A percentile compares a stretch with the other conserved stretches of the same genome.
Evolutionary conservation across 1,140 invertebrate species (phyloP).

Genomic region (Calycopis cecrops): DNA sequence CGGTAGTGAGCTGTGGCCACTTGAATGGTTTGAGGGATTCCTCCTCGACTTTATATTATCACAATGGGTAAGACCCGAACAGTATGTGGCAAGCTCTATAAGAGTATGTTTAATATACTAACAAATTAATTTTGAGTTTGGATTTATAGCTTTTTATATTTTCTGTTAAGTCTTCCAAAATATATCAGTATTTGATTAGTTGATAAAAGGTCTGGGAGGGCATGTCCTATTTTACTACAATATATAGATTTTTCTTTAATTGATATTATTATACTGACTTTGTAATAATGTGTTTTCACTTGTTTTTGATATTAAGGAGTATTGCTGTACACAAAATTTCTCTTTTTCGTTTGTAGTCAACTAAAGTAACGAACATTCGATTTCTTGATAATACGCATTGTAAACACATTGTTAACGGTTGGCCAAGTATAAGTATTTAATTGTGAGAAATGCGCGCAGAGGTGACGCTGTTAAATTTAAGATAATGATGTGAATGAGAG

Average conservation of each 20-base stretch:
- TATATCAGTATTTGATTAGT: slow-evolving; percentile 46
- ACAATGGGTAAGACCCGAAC: slow-evolving; percentile 5
- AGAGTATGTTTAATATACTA: slow-evolving; percentile 1
- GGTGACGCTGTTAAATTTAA: slow-evolving; percentile 6
- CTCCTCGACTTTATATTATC: neutral
- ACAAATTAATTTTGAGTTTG: slow-evolving; percentile 3
- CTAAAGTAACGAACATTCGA: too few relatives aligned
- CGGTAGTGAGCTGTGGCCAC: too few relatives aligned
- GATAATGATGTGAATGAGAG: slow-evolving; percentile 9
- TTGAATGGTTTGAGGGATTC: too few relatives aligned
- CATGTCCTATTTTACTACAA: slow-evolving; percentile 63
- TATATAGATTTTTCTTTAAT: slow-evolving; percentile 51
- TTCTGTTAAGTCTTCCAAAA: slow-evolving; percentile 64
- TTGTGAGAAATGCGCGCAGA: slow-evolving; percentile 8
- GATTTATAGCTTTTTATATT: slow-evolving; percentile 7
- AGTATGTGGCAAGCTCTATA: neutral
- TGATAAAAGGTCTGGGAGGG: slow-evolving; percentile 46
- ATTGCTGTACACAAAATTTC: slow-evolving; percentile 49
- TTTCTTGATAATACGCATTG: slow-evolving; percentile 30
- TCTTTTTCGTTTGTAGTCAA: too few relatives aligned
- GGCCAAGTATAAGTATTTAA: too few relatives aligned
- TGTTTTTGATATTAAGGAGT: slow-evolving; percentile 1
- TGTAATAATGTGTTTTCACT: slow-evolving; percentile 40
- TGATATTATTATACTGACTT: neutral
- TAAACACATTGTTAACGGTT: too few relatives aligned